Conservation (phyloP, 2,113 vertebrate genomes). For the Puntigrus tetrazona region DNA sequence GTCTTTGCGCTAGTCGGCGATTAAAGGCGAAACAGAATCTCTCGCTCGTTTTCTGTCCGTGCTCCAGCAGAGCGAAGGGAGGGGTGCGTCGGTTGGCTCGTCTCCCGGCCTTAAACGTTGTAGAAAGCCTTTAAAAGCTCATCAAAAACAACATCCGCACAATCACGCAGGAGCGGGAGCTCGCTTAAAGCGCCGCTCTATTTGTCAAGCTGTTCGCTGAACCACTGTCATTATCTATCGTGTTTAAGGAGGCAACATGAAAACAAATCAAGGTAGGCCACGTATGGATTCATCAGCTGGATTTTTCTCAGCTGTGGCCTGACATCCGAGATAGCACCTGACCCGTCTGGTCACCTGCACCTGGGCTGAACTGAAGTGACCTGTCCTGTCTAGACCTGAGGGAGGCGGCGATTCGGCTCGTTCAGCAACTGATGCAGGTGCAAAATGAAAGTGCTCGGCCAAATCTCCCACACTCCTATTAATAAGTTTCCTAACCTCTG, state of each 20-base stretch:
- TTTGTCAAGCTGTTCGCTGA: constrained; percentile 46
- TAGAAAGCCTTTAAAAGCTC: constrained; percentile 47
- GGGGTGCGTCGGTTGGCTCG: constrained; percentile 29
- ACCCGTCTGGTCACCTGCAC: constrained; percentile 41
- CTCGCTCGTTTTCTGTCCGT: constrained; percentile 13
- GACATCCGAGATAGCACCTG: not conserved
- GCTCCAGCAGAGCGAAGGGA: constrained; percentile 44
- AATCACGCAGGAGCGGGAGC: constrained; percentile 32
- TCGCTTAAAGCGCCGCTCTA: constrained; percentile 30
- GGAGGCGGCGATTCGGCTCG: constrained; percentile 5
- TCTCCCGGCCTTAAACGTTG: constrained; percentile 39
- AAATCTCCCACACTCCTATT: constrained; percentile 32
- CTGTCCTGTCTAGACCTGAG: constrained; percentile 19
- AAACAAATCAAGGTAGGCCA: constrained; percentile 31
- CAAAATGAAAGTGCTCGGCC: not conserved
- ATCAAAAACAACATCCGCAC: constrained; percentile 41
- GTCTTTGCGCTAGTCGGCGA: constrained; percentile 48
- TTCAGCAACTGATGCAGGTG: constrained; percentile 34
- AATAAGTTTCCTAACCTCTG: constrained; percentile 26
- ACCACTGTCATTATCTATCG: constrained; percentile 52
- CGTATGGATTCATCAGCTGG: not conserved
- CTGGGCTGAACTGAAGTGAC: constrained; percentile 31
- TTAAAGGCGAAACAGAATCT: constrained; percentile 47
- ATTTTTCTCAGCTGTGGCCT: not conserved
- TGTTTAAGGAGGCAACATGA: constrained; percentile 26